Base-by-base conservation (phyloP, 2,888 invertebrate genomes). In the Bursaphelenchus okinawaensis region DNA sequence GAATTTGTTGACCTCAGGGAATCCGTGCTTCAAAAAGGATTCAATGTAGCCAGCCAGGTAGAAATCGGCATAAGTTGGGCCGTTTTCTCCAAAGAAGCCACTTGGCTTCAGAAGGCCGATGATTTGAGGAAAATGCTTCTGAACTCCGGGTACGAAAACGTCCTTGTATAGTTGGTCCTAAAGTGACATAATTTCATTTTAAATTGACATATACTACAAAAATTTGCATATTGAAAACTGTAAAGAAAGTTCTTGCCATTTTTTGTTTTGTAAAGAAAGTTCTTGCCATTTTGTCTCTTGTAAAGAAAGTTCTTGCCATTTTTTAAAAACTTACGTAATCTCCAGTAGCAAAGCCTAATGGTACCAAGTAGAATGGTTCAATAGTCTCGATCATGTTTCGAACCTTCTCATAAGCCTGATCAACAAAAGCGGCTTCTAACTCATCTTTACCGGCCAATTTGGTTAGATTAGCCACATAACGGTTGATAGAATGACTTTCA, bases 401-500 rank as follows among this genome's bases (percentile, higher is more conserved):
- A 6, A 40, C 12, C 40, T 16, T n/a, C n/a, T 40, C 40, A 4
- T 40, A 40, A n/a, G 40, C 40, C 40, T 40, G 40, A 4, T 40
- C 40, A 3, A 40, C 3, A 4, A 40, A 40, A 40, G 40, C 40
- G 3, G 40, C n/a, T 6, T 40, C 40, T 3, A 40, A 12, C 6
- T 12, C 16, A n/a, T 40, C 40, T n/a, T n/a, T n/a, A 16, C 40
- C 40, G 40, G 12, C 40, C 40, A 40, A 40, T 12, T 6, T 6
- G 40, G 40, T 40, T n/a, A 40, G 1, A 3, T 4, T 63, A 19
- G 56, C 56, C n/a, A 63, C n/a, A 27, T 29, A 63, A 19, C 63
- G 63, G 26, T 40, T 31, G 51, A 63, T 63, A 7, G 63, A 55
- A 23, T 57, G 57, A 57, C 63, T 63, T 19, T 63, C 56, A 16